Evolutionary conservation across 2,888 invertebrate genomes (phyloP).

Genomic region (Notodonta ziczac): DNA sequence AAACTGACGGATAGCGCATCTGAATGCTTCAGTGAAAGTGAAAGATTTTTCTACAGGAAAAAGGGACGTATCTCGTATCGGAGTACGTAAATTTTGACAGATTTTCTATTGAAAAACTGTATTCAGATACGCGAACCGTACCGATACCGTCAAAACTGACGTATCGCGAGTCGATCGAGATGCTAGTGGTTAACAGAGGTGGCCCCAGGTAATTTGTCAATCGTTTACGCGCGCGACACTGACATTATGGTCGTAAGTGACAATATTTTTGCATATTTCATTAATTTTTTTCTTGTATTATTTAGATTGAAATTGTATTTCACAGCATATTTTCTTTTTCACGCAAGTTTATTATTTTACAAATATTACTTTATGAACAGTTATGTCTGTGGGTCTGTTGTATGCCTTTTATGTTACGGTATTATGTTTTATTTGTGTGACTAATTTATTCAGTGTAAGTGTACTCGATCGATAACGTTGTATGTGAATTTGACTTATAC

Average conservation of each 20-base stretch:
- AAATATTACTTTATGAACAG: background rate
- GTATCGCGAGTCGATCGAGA: too few species aligned
- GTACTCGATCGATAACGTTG: background rate
- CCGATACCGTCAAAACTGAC: too few species aligned
- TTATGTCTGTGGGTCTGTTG: background rate
- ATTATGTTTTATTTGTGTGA: slow-evolving; percentile 5
- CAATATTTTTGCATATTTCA: background rate
- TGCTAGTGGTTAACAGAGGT: too few species aligned
- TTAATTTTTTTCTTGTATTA: background rate
- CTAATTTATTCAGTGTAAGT: slow-evolving; percentile 3
- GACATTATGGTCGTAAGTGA: slow-evolving; percentile 3
- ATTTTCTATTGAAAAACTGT: too few species aligned
- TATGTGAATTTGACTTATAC: background rate
- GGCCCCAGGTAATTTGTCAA: too few species aligned
- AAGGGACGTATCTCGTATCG: too few species aligned
- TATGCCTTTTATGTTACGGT: background rate
- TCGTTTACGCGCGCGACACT: background rate
- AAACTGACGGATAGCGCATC: too few species aligned
- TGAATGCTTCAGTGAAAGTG: too few species aligned
- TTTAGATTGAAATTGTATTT: background rate
- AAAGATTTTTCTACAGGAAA: too few species aligned
- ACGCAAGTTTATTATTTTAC: background rate
- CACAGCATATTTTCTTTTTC: slow-evolving; percentile 4
- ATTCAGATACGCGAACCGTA: too few species aligned
- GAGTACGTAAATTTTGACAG: too few species aligned